Evolutionary conservation across 1,140 invertebrate species (phyloP).

Genomic region (Drosophila micromelanica): DNA sequence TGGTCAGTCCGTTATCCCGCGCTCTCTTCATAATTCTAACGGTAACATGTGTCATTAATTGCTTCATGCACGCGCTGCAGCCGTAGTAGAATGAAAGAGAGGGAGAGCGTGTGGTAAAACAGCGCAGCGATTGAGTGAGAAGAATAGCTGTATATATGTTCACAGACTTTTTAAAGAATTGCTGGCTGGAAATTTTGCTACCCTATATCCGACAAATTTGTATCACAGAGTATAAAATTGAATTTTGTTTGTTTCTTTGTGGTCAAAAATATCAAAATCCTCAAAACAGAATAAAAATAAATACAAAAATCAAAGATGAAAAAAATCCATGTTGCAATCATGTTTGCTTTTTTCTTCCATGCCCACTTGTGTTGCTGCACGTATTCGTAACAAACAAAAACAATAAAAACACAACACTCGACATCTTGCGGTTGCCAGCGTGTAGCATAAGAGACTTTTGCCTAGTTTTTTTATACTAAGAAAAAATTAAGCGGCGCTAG

Average conservation of each 20-base stretch:
- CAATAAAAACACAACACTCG: constrained; percentile 31
- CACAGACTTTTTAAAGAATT: constrained; percentile 51
- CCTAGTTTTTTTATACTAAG: constrained; percentile 7
- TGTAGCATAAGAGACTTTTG: constrained; percentile 6
- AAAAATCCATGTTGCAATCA: constrained; percentile 66
- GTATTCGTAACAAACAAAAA: constrained; percentile 34
- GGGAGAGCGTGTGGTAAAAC: neutral
- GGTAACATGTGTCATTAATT: constrained; percentile 68
- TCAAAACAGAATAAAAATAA: neutral
- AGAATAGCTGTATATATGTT: constrained; percentile 16
- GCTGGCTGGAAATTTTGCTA: constrained; percentile 30
- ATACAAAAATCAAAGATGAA: constrained; percentile 27
- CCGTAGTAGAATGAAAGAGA: neutral
- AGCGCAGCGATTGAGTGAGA: neutral
- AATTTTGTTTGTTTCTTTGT: neutral
- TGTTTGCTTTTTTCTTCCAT: constrained; percentile 50
- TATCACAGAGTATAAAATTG: neutral
- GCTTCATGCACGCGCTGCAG: constrained; percentile 34
- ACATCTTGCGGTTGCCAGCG: constrained; percentile 33
- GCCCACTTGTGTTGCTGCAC: constrained; percentile 20
- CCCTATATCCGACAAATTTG: neutral
- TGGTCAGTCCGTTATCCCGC: constrained; percentile 10
- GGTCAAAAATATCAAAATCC: constrained; percentile 42
- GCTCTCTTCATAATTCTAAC: constrained; percentile 54
- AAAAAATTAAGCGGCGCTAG: constrained; percentile 4